Evolutionary conservation across 1,140 invertebrate genomes (phyloP), one percentile per base, ranked within the genome.

Genomic region (Plectrocnemia conspersa): DNA sequence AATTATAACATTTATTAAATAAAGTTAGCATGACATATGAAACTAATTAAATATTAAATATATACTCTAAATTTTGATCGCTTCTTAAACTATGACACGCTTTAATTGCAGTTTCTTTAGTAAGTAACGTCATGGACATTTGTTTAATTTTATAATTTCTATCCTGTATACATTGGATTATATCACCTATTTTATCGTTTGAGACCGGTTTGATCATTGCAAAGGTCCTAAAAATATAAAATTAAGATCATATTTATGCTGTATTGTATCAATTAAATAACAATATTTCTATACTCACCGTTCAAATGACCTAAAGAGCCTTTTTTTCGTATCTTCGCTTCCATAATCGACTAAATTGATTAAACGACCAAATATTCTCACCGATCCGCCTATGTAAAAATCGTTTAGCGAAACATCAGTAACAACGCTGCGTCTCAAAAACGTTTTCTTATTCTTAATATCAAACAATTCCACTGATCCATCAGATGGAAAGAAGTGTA

Each of bases 381-480:
- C 72, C 15, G 82, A 82, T 52, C 83, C 83, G 6, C 88, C 88
- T 40, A 92, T 75, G 66, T 83, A 90, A 64, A 94, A 80, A 70
- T 86, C 83, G 21, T 81, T 78, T 15, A 81, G 66, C 10, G 73
- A 71, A 11, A 93, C 66, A 24, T 80, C 82, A 42, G 84, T 79
- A 24, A 85, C 82, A 71, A 82, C 82, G 3, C 82, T 83, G 62
- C 88, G 76, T 61, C 82, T 82, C 35, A 94, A 68, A 72, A 93
- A 93, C 1, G 77, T 80, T 67, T 83, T 82, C 42, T 79, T 79
- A 53, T 79, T 85, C 64, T 85, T 85, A 36, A 87, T 66, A 67
- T 93, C 89, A 74, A 79, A 90, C 88, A 91, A 70, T 79, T 92
- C 88, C 27, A 91, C 73, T 7, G 85, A 82, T 54, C 82, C 80